phyloP scores from a whole-genome alignment of 2,113 vertebrate species.

The Macquaria australasica region DNA sequence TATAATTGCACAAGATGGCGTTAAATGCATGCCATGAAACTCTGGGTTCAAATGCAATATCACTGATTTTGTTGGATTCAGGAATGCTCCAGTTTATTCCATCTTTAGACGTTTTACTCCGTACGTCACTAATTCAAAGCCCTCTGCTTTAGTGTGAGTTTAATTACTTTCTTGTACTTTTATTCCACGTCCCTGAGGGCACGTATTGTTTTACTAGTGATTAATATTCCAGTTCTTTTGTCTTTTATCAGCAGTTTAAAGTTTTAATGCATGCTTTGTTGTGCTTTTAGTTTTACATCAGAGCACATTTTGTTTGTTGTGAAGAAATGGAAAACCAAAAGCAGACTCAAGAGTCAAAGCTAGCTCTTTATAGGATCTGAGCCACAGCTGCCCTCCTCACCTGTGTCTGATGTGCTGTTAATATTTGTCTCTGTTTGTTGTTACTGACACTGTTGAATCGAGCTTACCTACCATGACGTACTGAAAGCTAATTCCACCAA shows the following conservation, averaged over 20 bases:
- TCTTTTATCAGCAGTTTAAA: constrained; percentile 43
- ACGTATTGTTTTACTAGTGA: background rate
- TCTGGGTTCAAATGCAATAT: background rate
- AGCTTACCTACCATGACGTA: no score
- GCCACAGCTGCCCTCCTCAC: no score
- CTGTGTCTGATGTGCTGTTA: no score
- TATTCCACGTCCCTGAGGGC: constrained; percentile 10
- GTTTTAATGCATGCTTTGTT: constrained; percentile 16
- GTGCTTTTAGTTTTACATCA: constrained; percentile 22
- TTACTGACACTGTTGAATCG: no score
- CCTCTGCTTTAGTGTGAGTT: background rate
- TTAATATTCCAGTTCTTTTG: constrained; percentile 22
- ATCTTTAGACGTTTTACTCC: background rate
- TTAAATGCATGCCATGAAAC: background rate
- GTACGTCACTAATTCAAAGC: constrained; percentile 15
- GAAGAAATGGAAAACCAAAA: constrained; percentile 15
- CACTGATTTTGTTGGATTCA: background rate
- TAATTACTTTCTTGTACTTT: constrained; percentile 8
- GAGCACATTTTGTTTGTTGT: constrained; percentile 11
- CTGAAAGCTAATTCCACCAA: no score
- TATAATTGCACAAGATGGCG: no score
- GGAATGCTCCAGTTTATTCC: background rate
- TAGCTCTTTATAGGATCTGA: background rate
- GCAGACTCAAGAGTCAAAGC: background rate
- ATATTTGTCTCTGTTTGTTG: no score